A percentile compares a stretch with the other conserved stretches of the same genome.
Evolutionary conservation across 1,140 invertebrate species (phyloP).

Genomic region (Gryon sp.): DNA sequence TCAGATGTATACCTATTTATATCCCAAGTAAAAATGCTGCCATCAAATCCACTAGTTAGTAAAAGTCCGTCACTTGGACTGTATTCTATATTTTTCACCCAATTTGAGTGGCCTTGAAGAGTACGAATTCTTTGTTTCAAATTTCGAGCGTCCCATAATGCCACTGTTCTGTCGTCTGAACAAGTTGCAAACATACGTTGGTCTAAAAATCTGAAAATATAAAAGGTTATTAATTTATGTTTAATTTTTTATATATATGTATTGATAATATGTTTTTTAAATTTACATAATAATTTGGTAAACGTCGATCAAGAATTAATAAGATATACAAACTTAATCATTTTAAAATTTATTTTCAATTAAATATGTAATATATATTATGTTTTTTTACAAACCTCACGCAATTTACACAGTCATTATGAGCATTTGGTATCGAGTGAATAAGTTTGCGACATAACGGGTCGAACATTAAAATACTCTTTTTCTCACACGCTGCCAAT

Average conservation of each 20-base stretch:
- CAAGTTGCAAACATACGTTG: conserved; percentile 93
- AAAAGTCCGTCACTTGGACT: conserved; percentile 91
- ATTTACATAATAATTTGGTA: background rate
- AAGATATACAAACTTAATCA: no score
- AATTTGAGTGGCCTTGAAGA: conserved; percentile 93
- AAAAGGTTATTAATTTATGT: conserved; percentile 13
- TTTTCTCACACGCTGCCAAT: conserved; percentile 94
- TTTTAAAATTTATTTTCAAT: background rate
- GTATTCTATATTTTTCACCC: conserved; percentile 98
- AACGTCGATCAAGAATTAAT: no score
- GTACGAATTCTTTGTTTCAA: conserved; percentile 87
- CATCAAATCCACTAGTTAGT: conserved; percentile 95
- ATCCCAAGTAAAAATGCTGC: conserved; percentile 96
- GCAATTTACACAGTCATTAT: conserved; percentile 95
- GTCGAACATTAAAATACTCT: conserved; percentile 93
- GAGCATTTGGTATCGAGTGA: conserved; percentile 88
- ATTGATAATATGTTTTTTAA: no score
- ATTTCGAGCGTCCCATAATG: conserved; percentile 94
- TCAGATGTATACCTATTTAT: conserved; percentile 88
- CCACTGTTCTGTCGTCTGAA: conserved; percentile 95
- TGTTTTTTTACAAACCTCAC: conserved; percentile 84
- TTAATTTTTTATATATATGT: no score
- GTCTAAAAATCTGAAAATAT: conserved; percentile 88
- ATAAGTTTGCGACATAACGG: conserved; percentile 88
- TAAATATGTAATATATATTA: background rate